Evolutionary conservation across 2,888 invertebrate species (phyloP), one percentile per base, ranked within the genome.

Genomic region (Caenorhabditis sinica): DNA sequence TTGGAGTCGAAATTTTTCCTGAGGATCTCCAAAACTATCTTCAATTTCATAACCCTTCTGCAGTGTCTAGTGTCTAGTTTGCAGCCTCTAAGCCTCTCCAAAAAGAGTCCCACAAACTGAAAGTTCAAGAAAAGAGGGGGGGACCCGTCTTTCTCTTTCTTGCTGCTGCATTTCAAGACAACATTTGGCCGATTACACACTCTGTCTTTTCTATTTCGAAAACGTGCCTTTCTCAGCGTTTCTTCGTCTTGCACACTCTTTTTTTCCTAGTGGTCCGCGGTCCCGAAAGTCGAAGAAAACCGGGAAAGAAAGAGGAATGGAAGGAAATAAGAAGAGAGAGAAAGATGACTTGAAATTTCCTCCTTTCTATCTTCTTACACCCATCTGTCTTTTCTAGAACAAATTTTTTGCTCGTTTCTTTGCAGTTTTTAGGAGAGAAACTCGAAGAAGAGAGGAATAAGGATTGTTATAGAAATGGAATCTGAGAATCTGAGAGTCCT

Each of bases 281-380:
- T 33, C 33, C 33, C 5, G 5, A 43, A 63, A 63, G 28, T 28
- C 28, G 23, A 20, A 33, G 36, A 36, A 63, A 61, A n/a, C n/a
- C n/a, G n/a, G n/a, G n/a, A n/a, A n/a, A n/a, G n/a, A 61, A 23
- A 45, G 45, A 45, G 23, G 11, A 33, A 43, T 33, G 33, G 33
- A 33, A 33, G 33, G 33, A 33, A 33, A 33, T 33, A 33, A 33
- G 20, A 40, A 30, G 56, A 28, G 66, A 75, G 49, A 65, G 56
- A 58, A 56, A 61, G 79, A 79, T 79, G 63, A 71, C 69, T 79
- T 71, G 80, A 80, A 72, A 80, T 80, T 80, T 43, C 51, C 77
- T 77, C 60, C 20, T 53, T 33, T 11, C 69, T 77, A 71, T 79
- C 63, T 74, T 28, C 40, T 25, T 30, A 11, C 33, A 63, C 43